A percentile compares a stretch with the other conserved stretches of the same genome.
Conservation (phyloP, 2,797 vertebrate species). For the Aphelocoma californica region DNA sequence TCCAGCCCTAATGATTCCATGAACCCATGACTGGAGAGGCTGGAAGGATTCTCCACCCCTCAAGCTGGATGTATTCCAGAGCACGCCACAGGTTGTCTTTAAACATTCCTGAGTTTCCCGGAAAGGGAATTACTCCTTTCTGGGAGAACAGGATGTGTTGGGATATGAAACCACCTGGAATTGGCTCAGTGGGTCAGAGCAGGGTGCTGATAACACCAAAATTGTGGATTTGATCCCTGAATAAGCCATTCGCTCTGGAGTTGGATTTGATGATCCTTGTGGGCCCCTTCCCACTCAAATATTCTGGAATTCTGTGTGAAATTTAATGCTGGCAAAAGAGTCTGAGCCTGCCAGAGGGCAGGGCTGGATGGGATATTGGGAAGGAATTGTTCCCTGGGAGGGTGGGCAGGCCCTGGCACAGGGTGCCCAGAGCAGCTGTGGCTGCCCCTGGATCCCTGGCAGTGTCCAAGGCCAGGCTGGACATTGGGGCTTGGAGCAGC, state of each 20-base stretch:
- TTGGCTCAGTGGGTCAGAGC: neutral
- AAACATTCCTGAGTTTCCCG: neutral
- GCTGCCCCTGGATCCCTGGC: too few species aligned
- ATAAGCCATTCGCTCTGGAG: neutral
- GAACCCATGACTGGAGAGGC: rapidly evolving
- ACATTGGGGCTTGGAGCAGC: neutral
- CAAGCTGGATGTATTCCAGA: neutral
- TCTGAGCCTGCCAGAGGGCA: neutral
- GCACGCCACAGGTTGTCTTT: too few species aligned
- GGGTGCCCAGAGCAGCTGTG: neutral
- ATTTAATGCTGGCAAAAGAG: neutral
- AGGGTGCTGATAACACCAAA: neutral
- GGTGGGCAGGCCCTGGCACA: neutral
- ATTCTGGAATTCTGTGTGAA: neutral
- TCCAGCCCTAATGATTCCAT: neutral
- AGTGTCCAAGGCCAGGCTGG: too few species aligned
- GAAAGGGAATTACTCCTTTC: neutral
- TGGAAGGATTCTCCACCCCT: neutral
- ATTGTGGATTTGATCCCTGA: neutral
- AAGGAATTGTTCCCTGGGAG: neutral
- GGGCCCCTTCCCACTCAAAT: neutral
- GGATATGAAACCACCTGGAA: neutral
- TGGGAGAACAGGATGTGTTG: neutral
- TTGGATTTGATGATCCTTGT: neutral
- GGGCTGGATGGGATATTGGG: neutral